A percentile compares a stretch with the other conserved stretches of the same genome.
Conservation (phyloP, 2,888 invertebrate genomes). For the Latrodectus hesperus region DNA sequence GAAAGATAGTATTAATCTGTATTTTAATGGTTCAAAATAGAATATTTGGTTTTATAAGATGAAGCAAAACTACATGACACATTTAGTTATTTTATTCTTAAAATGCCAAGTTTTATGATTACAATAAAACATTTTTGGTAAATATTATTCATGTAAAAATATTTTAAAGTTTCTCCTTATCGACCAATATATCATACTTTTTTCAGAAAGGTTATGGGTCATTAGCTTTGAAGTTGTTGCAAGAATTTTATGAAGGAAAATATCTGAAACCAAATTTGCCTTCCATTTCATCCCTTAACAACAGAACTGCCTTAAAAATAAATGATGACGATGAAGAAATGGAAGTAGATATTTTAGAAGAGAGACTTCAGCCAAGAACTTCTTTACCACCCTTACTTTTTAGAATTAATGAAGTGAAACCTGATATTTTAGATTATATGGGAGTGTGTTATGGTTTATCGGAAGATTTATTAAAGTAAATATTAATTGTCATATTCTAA, state of each 20-base stretch:
- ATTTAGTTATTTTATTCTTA: not conserved
- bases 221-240: conserved; percentile 87
- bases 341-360: conserved; percentile 81
- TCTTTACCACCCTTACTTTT: conserved; percentile 89
- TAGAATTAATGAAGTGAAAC: conserved; percentile 87
- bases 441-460: conserved; percentile 97
- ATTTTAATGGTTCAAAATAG: too few species aligned
- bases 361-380: conserved; percentile 80
- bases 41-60: too few species aligned
- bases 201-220: conserved; percentile 96
- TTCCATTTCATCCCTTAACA: not conserved
- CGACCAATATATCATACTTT: conserved; percentile 42
- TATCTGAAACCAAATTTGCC: conserved; percentile 70
- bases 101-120: not conserved
- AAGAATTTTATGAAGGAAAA: conserved; percentile 88
- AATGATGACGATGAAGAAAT: conserved; percentile 53
- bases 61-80: not conserved
- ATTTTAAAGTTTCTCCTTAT: not conserved
- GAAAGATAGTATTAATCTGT: too few species aligned
- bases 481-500: too few species aligned
- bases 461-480: conserved; percentile 85
- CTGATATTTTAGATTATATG: conserved; percentile 92
- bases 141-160: not conserved
- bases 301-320: conserved; percentile 42
- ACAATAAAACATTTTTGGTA: not conserved